These are phyloP conservation scores for Rhinatrema bivittatum DNA, from an alignment of 2,797 vertebrate genomes.

Conservation along the genomic window DNA sequence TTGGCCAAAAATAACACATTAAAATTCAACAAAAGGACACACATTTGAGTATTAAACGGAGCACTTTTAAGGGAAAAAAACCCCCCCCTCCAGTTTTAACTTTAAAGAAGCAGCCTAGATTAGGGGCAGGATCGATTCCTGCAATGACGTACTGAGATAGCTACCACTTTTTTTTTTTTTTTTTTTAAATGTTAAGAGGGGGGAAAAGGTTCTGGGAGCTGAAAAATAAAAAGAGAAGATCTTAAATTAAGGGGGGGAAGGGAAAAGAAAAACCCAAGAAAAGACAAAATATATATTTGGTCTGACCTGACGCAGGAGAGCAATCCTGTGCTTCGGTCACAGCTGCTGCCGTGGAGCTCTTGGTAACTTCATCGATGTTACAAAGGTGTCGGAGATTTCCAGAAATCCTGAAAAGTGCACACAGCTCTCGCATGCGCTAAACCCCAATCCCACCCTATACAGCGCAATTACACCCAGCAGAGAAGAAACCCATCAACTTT, in stretches of 20 bases:
- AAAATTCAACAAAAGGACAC: slow-evolving; percentile 26
- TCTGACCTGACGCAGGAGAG: slow-evolving; percentile 97
- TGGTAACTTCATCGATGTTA: slow-evolving; percentile 66
- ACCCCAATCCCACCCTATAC: slow-evolving; percentile 72
- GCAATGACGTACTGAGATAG: too few species aligned
- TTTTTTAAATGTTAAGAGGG: slow-evolving; percentile 48
- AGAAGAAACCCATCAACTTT: slow-evolving; percentile 58
- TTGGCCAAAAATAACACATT: too few species aligned
- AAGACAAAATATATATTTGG: slow-evolving; percentile 88
- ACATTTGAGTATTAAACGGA: slow-evolving; percentile 36
- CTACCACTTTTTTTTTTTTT: too few species aligned
- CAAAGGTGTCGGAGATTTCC: slow-evolving; percentile 65
- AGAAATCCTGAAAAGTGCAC: slow-evolving; percentile 97
- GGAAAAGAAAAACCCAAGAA: slow-evolving; percentile 80
- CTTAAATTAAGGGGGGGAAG: slow-evolving; percentile 53
- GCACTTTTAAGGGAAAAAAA: slow-evolving; percentile 40
- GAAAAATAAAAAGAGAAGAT: slow-evolving; percentile 79
- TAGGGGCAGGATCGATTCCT: too few species aligned
- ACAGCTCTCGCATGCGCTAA: slow-evolving; percentile 90
- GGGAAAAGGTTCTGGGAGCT: slow-evolving; percentile 65
- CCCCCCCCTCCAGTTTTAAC: too few species aligned
- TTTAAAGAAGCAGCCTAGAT: too few species aligned
- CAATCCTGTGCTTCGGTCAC: slow-evolving; percentile 89
- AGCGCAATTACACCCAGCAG: slow-evolving; percentile 53
- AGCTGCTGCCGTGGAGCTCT: slow-evolving; percentile 74